Evolutionary conservation across 2,888 invertebrate genomes (phyloP), one percentile per base, ranked within the genome.

Genomic region (Chymomyza fuscimana): DNA sequence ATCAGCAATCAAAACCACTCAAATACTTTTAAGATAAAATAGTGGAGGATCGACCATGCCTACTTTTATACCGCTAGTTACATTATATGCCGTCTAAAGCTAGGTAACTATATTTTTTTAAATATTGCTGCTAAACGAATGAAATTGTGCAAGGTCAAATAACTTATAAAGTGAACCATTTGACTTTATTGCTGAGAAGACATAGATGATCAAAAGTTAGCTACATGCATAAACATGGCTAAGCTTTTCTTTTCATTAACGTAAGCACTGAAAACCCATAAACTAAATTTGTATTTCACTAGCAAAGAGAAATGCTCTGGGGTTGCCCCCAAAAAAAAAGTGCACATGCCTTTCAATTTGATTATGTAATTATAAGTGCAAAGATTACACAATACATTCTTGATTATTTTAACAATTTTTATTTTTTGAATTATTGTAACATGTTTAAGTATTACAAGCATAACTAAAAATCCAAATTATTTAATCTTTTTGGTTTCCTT

Each of bases 371-470:
- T 73, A 54, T 85, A 86, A 85, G 84, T 78, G 85, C 78, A 85
- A 88, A 88, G 82, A 79, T 68, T 74, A 79, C 75, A 87, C 86
- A 86, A 78, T 76, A 87, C 86, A 86, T 84, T 87, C 86, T 83
- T 69, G 56, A 81, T 86, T 72, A 79, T 72, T 87, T 74, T 64
- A 32, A 32, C 3, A 40, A 16, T 36, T 16, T n/a, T 12, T 71
- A 40, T 32, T 4, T 52, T 64, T 25, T 69, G 63, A 72, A 52
- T 62, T 73, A 70, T 69, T 71, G 60, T 71, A 67, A 56, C 62
- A 67, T 85, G 77, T 75, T 72, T 76, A 77, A 77, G 83, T 79
- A 76, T 74, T 77, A 82, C 73, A 73, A 76, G 72, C 50, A 60
- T 58, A 46, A 58, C 60, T 62, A 63, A 69, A 72, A 66, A 46